These are phyloP conservation scores for Leptatherina wallacei DNA, from an alignment of 2,797 vertebrate species.

Conservation along the genomic window DNA sequence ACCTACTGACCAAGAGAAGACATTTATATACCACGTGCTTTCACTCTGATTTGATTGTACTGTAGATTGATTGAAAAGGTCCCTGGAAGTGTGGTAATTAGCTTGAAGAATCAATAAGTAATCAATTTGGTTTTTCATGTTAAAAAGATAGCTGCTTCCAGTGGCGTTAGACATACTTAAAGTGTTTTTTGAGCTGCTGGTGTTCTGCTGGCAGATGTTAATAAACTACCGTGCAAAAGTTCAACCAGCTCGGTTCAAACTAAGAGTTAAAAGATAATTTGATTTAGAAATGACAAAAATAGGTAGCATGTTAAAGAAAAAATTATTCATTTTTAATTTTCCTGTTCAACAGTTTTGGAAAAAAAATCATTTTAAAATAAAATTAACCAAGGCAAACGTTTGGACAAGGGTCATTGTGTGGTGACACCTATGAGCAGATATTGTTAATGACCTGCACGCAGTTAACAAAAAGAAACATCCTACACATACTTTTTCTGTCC, in stretches of 20 bases:
- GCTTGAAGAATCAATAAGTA: constrained; percentile 4
- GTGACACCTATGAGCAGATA: neutral
- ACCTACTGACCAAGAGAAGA: constrained; percentile 15
- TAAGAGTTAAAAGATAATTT: neutral
- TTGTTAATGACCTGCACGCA: neutral
- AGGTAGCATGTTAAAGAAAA: too few species aligned
- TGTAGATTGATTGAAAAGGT: neutral
- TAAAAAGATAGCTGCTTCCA: neutral
- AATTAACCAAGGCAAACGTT: neutral
- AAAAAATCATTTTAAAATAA: neutral
- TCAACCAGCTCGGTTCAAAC: neutral
- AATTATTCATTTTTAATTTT: neutral
- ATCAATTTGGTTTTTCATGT: neutral
- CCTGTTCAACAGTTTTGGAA: neutral
- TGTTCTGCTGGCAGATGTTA: neutral
- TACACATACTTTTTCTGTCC: neutral
- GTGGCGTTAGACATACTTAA: neutral
- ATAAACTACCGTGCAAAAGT: neutral
- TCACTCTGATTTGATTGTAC: neutral
- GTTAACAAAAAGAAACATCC: neutral
- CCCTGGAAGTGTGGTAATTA: constrained; percentile 5
- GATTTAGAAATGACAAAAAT: neutral
- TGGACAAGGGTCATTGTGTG: neutral
- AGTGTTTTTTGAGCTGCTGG: neutral
- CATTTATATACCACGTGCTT: neutral